Conservation (phyloP, 1,140 invertebrate genomes). For the Nilaparvata lugens region DNA sequence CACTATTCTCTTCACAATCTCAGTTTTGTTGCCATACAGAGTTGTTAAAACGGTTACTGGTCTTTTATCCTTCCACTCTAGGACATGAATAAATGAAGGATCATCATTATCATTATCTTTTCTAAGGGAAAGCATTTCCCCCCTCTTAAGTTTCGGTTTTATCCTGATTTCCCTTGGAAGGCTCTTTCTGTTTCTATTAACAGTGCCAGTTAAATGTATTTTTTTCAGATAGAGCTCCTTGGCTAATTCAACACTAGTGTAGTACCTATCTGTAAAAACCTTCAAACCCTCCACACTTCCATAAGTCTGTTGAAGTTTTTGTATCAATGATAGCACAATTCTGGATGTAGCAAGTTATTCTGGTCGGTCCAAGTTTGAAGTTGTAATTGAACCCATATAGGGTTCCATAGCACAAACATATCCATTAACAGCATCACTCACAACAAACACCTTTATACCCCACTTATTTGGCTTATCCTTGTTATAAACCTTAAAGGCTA, state of each 20-base stretch:
- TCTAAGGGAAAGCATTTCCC: background rate
- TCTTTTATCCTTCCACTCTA: conserved; percentile 8
- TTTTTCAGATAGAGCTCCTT: background rate
- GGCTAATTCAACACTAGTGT: conserved; percentile 7
- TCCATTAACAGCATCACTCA: background rate
- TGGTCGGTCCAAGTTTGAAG: background rate
- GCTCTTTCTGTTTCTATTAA: conserved; percentile 1
- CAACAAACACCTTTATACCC: conserved; percentile 11
- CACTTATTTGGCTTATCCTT: conserved; percentile 9
- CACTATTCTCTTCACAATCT: background rate
- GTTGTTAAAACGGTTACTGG: conserved; percentile 4
- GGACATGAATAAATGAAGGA: conserved; percentile 2
- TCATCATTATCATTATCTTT: conserved; percentile 8
- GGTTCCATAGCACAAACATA: conserved; percentile 12
- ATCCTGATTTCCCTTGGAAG: background rate
- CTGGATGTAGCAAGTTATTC: background rate
- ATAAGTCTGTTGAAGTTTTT: background rate
- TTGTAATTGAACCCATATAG: conserved; percentile 7
- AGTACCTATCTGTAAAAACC: conserved; percentile 5
- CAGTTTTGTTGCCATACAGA: background rate
- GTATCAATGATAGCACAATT: background rate
- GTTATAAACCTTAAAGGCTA: conserved; percentile 9
- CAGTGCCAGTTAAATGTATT: conserved; percentile 1
- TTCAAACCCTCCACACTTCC: background rate
- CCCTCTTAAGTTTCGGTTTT: conserved; percentile 4